Base-by-base conservation (phyloP, 2,797 vertebrate species). In the Gouania willdenowi region DNA sequence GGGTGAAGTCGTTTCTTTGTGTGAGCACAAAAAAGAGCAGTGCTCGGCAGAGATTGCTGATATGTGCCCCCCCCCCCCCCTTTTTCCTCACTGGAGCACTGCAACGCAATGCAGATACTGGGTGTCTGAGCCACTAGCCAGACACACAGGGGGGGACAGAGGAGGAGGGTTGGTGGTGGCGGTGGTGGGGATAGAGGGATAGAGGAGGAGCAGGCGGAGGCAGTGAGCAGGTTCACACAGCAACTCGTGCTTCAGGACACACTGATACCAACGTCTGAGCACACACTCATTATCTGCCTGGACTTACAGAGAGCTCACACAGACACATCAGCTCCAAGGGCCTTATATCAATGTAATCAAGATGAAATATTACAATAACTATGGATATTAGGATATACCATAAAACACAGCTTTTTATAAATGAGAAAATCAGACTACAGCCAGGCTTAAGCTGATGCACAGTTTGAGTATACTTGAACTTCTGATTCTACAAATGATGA, bases 41-140 rank as follows among this genome's bases (percentile, higher is more conserved):
- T 25, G 69, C 74, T 66, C 49, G 66, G 70, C 75, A 61, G 50
- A 84, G 81, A 87, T 82, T 87, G 87, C 86, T 88, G 87, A 89
- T 89, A 88, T 82, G 63, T 75, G 83, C 84, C 83, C 77, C 85
- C 85, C 83, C 63, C 19, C 11, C 47, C 75, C 72, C n/a, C n/a
- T n/a, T n/a, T n/a, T 71, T 82, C 77, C 77, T 80, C 54, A 37
- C 72, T 72, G 66, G 81, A 86, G 83, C 71, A 61, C 81, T 77
- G 83, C 84, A 88, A 87, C 87, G 88, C 88, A 90, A 88, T 90
- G 88, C 88, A 86, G 88, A 89, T 88, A 81, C 81, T 71, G 76
- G 77, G 84, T 87, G 87, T 83, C 85, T 82, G 79, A 86, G 85
- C 78, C 83, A 87, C 80, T 79, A 75, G 81, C 85, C 81, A 89